Evolutionary conservation across 1,140 invertebrate genomes (phyloP).

Genomic region (Hylaeus anthracinus): DNA sequence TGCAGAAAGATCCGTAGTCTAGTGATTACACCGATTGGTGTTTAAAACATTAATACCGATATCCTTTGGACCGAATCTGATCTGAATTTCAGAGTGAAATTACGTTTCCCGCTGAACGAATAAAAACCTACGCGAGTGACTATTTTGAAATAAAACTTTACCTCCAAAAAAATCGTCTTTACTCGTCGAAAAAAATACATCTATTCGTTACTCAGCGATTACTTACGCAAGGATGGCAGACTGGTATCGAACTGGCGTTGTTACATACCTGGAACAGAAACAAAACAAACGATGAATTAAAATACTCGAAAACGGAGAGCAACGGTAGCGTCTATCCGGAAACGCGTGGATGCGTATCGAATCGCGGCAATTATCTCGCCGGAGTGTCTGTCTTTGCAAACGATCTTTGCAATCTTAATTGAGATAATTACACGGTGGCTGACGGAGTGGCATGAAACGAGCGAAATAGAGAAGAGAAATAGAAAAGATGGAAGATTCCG

Average conservation of each 20-base stretch:
- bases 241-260: neutral
- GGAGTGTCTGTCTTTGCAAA: constrained; percentile 19
- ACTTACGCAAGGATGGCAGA: constrained; percentile 16
- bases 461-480: constrained; percentile 26
- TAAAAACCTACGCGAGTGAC: no score
- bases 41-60: no score
- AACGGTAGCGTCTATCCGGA: neutral
- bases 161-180: no score
- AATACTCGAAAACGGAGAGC: neutral
- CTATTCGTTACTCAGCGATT: neutral
- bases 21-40: no score
- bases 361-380: constrained; percentile 30
- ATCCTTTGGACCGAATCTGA: no score
- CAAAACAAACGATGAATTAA: constrained; percentile 9
- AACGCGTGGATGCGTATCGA: neutral
- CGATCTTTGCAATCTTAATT: constrained; percentile 44
- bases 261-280: constrained; percentile 46
- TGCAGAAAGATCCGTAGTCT: no score
- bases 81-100: no score
- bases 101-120: no score
- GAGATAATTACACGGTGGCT: constrained; percentile 41
- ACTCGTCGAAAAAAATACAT: no score
- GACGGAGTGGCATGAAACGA: constrained; percentile 25
- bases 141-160: no score
- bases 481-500: neutral